These are phyloP conservation scores for Nephotettix cincticeps DNA, from an alignment of 1,140 invertebrate species.

Conservation along the genomic window DNA sequence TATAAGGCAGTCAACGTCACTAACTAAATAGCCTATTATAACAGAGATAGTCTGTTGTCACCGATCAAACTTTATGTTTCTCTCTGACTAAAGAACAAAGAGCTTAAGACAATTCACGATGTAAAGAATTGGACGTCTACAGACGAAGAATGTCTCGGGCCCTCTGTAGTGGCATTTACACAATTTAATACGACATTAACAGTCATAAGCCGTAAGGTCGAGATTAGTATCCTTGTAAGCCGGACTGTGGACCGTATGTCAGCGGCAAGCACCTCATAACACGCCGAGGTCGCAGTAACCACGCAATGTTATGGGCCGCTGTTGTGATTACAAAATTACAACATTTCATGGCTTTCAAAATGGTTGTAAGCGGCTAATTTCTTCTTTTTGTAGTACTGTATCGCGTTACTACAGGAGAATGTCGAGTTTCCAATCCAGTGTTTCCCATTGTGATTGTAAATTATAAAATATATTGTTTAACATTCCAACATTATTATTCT, in stretches of 20 bases:
- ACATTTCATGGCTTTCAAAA: conserved; percentile 4
- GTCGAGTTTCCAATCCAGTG: too few species aligned
- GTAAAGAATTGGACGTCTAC: too few species aligned
- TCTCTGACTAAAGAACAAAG: too few species aligned
- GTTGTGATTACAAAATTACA: conserved; percentile 5
- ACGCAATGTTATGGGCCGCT: neutral
- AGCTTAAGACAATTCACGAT: too few species aligned
- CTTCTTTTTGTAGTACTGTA: neutral
- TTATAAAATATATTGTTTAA: too few species aligned
- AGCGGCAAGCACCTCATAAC: neutral
- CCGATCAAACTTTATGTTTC: too few species aligned
- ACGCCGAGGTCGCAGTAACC: neutral
- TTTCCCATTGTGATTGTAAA: too few species aligned
- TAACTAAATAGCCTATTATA: too few species aligned
- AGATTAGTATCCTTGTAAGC: conserved; percentile 12
- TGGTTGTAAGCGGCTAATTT: neutral
- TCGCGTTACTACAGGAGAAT: too few species aligned
- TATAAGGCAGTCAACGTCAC: too few species aligned
- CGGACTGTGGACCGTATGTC: conserved; percentile 2
- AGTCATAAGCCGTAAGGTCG: conserved; percentile 1
- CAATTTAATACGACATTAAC: conserved; percentile 4
- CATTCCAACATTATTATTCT: too few species aligned
- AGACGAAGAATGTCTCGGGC: neutral
- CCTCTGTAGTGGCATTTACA: conserved; percentile 3
- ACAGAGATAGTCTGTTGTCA: too few species aligned